Percentiles rank a stretch among this genome's conserved stretches.
Conservation (phyloP, 1,140 invertebrate genomes). For the Procambarus virginalis region DNA sequence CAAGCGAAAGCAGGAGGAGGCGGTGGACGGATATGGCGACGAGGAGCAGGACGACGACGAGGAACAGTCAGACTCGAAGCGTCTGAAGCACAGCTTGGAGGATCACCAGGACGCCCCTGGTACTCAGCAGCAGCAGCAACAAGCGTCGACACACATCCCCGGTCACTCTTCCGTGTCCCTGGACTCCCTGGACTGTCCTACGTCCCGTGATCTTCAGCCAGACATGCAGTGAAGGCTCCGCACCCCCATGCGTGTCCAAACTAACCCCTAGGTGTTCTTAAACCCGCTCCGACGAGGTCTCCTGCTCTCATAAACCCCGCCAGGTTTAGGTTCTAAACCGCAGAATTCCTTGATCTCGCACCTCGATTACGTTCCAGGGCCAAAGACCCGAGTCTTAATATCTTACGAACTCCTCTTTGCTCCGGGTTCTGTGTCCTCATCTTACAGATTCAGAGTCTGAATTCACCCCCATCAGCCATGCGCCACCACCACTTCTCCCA, state of each 20-base stretch:
- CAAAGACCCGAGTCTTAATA: no score
- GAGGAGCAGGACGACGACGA: conserved; percentile 75
- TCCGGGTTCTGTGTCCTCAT: no score
- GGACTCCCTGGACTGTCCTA: conserved; percentile 29
- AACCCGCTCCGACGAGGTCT: not conserved
- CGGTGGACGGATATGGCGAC: conserved; percentile 83
- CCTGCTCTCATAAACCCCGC: no score
- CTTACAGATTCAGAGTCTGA: no score
- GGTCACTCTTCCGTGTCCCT: conserved; percentile 4
- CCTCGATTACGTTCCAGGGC: no score
- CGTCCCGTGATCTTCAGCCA: conserved; percentile 23
- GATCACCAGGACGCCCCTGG: conserved; percentile 1
- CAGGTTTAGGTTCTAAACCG: no score
- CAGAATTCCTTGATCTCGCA: no score
- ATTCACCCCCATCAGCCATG: no score
- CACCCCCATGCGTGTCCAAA: no score
- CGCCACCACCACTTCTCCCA: not conserved
- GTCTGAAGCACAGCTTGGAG: conserved; percentile 54
- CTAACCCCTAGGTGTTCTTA: not conserved
- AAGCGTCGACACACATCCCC: not conserved
- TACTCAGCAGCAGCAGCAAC: not conserved
- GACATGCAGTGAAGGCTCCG: not conserved
- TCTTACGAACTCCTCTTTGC: no score
- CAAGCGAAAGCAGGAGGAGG: conserved; percentile 95
- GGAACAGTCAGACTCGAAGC: conserved; percentile 31